phyloP scores from a whole-genome alignment of 2,797 vertebrate species.

The Nothura maculosa region DNA sequence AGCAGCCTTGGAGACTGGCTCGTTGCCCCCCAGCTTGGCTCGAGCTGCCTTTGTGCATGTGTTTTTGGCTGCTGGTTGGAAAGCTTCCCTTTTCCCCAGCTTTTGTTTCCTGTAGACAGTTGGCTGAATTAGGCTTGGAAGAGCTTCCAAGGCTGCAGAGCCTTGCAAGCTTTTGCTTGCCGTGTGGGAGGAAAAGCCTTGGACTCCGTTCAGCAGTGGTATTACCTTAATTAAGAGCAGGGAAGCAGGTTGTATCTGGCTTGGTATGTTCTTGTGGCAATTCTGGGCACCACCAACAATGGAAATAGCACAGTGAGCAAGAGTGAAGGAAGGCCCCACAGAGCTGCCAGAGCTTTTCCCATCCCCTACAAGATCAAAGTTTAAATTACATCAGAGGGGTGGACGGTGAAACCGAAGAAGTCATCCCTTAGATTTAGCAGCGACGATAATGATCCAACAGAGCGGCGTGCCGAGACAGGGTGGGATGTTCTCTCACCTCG shows the following conservation, averaged over 20 bases:
- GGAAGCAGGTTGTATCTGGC: background rate
- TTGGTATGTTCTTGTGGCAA: background rate
- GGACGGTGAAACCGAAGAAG: conserved; percentile 40
- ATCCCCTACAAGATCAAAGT: conserved; percentile 18
- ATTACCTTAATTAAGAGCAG: background rate
- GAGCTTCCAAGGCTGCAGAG: background rate
- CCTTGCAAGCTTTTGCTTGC: conserved; percentile 41
- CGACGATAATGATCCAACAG: background rate
- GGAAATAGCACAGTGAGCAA: background rate
- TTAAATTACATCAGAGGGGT: conserved; percentile 7
- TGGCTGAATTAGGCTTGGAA: background rate
- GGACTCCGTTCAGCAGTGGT: background rate
- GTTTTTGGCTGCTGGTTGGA: background rate
- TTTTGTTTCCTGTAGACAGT: background rate
- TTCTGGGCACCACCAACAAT: conserved; percentile 2
- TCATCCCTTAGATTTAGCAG: background rate
- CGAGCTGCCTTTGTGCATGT: background rate
- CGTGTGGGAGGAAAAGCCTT: background rate
- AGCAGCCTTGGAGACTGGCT: background rate
- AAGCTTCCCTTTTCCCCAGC: background rate
- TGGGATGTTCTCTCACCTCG: conserved; percentile 42
- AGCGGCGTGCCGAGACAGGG: conserved; percentile 4
- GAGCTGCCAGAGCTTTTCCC: background rate
- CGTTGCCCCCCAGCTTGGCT: background rate
- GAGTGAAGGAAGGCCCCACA: background rate